Base-by-base conservation (phyloP, 2,888 invertebrate genomes). In the Ennomos quercinarius region DNA sequence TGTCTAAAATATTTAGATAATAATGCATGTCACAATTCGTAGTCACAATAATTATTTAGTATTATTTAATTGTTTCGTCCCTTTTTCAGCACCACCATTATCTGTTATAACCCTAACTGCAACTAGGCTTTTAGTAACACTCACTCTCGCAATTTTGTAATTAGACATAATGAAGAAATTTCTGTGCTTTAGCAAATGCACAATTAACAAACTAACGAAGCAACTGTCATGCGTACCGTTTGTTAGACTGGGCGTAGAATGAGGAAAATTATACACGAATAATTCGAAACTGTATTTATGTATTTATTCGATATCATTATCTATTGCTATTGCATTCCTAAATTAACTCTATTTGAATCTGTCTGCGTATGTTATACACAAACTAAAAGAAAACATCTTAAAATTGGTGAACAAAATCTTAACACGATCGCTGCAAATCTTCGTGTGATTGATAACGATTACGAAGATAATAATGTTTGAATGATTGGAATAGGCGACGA, bases 401-500 rank as follows among this genome's bases (percentile, higher is more conserved):
- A 91, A 89, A 87, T 76, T 74, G 68, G 70, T 72, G 67, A 68
- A 64, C 66, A 59, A 64, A 61, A 67, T 66, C 63, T 50, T 68
- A 52, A 66, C 63, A 57, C 45, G 65, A 70, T 62, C 73, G 83
- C 83, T 88, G 85, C 86, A 86, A 87, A 79, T 80, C 72, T 78
- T 81, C 74, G 76, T 81, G 67, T 73, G 66, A 72, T 63, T 73
- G 67, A 68, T 72, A 63, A 67, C 61, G 47, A 63, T 70, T 68
- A 66, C 74, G 55, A 57, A 65, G 56, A 64, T 65, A 79, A 70
- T 90, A 82, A 85, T 78, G 34, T 76, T 68, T 80, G 72, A 58
- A 61, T 66, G 76, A 79, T 80, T 84, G 67, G 77, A 77, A 70
- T 86, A 98, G 98, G 98, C 96, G 98, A 98, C 94, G 98, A 98